These are phyloP conservation scores for Hylaeus anthracinus DNA, from an alignment of 1,140 invertebrate genomes.

Conservation along the genomic window DNA sequence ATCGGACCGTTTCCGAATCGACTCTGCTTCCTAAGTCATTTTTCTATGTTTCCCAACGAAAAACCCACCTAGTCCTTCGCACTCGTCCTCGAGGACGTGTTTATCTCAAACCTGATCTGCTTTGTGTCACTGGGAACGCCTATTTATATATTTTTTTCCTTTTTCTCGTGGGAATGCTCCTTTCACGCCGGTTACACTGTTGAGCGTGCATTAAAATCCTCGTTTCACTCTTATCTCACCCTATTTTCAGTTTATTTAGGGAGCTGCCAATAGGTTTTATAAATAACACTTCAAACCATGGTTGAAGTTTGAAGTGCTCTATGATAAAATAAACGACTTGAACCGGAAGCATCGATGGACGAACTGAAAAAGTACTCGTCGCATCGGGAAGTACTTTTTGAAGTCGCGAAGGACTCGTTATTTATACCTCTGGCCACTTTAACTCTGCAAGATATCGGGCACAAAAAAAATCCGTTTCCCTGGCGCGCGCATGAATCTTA, in stretches of 20 bases:
- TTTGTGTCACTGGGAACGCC: too few relatives aligned
- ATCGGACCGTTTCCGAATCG: slow-evolving; percentile 28
- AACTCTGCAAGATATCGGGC: neutral
- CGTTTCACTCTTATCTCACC: too few relatives aligned
- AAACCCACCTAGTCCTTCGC: neutral
- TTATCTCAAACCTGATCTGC: too few relatives aligned
- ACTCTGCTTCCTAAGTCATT: slow-evolving; percentile 23
- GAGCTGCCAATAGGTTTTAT: too few relatives aligned
- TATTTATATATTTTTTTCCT: too few relatives aligned
- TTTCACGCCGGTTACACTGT: neutral
- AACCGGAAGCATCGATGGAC: neutral
- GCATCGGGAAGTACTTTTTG: neutral
- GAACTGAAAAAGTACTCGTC: neutral
- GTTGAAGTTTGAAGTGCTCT: too few relatives aligned
- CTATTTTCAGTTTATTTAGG: too few relatives aligned
- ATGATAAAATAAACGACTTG: neutral
- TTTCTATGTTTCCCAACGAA: neutral
- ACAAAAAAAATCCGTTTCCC: slow-evolving; percentile 12
- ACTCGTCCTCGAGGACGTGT: neutral
- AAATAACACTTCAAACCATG: too few relatives aligned
- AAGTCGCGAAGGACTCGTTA: neutral
- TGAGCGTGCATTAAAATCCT: too few relatives aligned
- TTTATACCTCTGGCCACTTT: neutral
- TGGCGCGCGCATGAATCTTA: slow-evolving; percentile 45
- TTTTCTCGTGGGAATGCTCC: neutral